Conservation (phyloP, 2,113 vertebrate species). For the Genyomyrus donnyi region DNA sequence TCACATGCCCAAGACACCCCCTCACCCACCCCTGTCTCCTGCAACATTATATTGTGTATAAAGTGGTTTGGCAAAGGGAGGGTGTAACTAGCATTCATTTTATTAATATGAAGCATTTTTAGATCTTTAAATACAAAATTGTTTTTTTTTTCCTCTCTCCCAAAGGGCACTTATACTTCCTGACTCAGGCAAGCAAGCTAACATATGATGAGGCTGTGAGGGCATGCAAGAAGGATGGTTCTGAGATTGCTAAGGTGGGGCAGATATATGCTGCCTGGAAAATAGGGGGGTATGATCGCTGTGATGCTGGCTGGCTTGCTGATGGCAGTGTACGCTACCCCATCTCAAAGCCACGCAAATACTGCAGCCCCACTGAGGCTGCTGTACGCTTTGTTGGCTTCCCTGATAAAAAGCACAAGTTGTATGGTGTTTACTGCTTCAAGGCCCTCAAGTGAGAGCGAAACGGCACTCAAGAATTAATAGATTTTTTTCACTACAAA, state of each 20-base stretch:
- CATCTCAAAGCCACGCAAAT: conserved; percentile 78
- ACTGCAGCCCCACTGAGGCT: conserved; percentile 88
- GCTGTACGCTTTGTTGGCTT: conserved; percentile 84
- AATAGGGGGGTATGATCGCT: conserved; percentile 81
- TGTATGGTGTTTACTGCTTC: conserved; percentile 91
- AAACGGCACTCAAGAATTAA: conserved; percentile 17
- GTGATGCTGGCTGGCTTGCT: conserved; percentile 88
- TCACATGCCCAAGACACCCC: not conserved
- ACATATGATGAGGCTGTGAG: conserved; percentile 76
- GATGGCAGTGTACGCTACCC: conserved; percentile 95
- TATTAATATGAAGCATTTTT: not conserved
- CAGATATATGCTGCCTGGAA: conserved; percentile 93
- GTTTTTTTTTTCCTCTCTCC: not conserved
- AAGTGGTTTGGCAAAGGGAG: not conserved
- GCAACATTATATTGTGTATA: not conserved
- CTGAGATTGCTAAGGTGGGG: conserved; percentile 86
- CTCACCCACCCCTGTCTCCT: not conserved
- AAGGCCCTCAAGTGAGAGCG: conserved; percentile 60
- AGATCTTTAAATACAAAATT: not conserved
- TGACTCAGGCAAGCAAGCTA: conserved; percentile 77
- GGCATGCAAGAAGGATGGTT: conserved; percentile 72
- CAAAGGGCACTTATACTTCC: conserved; percentile 80
- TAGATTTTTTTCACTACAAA: conserved; percentile 20
- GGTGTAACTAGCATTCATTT: not conserved
- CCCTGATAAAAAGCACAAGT: conserved; percentile 81